These are phyloP conservation scores for Patella ulyssiponensis DNA, from an alignment of 2,888 invertebrate genomes.

Conservation along the genomic window DNA sequence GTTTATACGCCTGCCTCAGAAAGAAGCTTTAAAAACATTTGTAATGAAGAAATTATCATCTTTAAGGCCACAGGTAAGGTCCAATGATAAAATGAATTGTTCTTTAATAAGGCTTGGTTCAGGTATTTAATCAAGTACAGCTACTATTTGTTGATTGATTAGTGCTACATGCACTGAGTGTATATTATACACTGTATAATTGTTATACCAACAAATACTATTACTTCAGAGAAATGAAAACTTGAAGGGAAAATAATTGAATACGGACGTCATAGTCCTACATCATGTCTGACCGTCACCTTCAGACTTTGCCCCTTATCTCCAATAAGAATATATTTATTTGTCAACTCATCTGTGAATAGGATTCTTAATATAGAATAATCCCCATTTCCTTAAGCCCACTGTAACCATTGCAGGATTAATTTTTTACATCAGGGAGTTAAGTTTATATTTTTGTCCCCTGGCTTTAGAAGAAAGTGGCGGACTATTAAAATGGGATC, in stretches of 20 bases:
- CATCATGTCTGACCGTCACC: background rate
- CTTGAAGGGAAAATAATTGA: background rate
- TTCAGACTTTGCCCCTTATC: background rate
- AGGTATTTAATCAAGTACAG: too few relatives aligned
- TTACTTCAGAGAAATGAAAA: conserved; percentile 8
- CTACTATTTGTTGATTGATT: too few relatives aligned
- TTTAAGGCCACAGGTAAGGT: conserved; percentile 56
- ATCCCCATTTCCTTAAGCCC: background rate
- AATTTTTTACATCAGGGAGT: background rate
- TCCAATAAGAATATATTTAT: too few relatives aligned
- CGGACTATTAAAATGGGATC: too few relatives aligned
- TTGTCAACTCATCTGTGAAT: too few relatives aligned
- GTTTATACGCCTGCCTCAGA: conserved; percentile 86
- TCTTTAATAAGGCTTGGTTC: too few relatives aligned
- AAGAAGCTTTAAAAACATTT: conserved; percentile 89
- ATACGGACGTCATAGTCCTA: background rate
- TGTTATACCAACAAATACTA: background rate
- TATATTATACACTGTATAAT: conserved; percentile 6
- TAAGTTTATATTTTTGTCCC: too few relatives aligned
- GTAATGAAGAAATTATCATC: conserved; percentile 83
- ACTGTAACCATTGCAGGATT: background rate
- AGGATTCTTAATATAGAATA: background rate
- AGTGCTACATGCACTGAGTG: background rate
- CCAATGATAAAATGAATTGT: too few relatives aligned
- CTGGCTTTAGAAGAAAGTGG: too few relatives aligned